Evolutionary conservation across 2,113 vertebrate species (phyloP).

Genomic region (Isurus oxyrinchus): DNA sequence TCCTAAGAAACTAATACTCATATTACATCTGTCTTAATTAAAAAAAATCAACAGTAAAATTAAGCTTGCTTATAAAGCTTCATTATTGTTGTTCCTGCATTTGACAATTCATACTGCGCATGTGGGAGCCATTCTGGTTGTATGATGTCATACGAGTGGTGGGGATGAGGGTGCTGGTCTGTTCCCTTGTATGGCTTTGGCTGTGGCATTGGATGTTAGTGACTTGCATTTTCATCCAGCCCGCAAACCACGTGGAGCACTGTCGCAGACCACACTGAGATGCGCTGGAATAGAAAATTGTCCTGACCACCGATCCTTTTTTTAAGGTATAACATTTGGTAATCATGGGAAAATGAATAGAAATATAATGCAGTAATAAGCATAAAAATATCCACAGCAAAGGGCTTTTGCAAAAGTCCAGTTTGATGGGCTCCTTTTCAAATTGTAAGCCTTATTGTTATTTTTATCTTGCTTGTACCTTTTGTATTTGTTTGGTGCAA

Average conservation of each 20-base stretch:
- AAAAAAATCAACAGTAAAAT: too few species aligned
- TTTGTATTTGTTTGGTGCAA: background rate
- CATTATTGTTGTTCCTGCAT: too few species aligned
- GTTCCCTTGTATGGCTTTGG: background rate
- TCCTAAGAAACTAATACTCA: too few species aligned
- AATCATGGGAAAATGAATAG: background rate
- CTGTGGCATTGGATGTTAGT: background rate
- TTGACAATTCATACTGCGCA: too few species aligned
- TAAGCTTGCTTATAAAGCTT: too few species aligned
- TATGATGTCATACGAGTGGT: background rate
- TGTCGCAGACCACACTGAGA: background rate
- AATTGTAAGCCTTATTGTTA: background rate
- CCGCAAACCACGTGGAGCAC: background rate
- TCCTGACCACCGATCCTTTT: background rate
- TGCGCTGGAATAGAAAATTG: background rate
- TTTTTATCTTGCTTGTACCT: background rate
- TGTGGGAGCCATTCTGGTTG: background rate
- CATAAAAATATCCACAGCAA: background rate
- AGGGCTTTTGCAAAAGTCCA: background rate
- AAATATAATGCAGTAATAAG: too few species aligned
- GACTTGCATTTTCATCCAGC: background rate
- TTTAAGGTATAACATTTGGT: background rate
- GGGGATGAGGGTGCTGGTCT: background rate
- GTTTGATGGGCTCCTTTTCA: background rate
- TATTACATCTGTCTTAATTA: too few species aligned